Conservation (phyloP, 2,888 invertebrate species). For the Portevinia maculata region DNA sequence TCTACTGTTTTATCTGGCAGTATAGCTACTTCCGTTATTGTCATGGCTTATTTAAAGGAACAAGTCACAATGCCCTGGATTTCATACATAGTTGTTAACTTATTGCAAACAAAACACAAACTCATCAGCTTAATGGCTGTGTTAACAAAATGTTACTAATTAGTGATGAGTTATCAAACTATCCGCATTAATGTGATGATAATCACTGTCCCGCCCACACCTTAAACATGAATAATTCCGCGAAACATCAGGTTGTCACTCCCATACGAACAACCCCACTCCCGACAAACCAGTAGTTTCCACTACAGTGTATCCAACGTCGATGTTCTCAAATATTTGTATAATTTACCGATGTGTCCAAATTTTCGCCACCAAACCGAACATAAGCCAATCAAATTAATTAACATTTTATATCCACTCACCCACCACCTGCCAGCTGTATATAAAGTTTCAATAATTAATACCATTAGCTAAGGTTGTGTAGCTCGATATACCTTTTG, state of each 20-base stretch:
- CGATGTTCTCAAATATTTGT: conserved; percentile 59
- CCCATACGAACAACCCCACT: neutral
- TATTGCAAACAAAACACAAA: conserved; percentile 9
- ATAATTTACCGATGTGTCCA: conserved; percentile 35
- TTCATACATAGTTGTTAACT: neutral
- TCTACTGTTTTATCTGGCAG: no score
- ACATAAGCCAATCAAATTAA: conserved; percentile 71
- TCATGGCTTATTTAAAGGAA: no score
- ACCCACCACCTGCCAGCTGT: conserved; percentile 31
- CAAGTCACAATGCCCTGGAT: neutral
- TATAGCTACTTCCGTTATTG: no score
- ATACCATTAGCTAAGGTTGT: conserved; percentile 55
- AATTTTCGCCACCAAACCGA: conserved; percentile 60
- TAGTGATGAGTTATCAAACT: conserved; percentile 44
- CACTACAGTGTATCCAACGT: neutral
- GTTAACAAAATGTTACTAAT: conserved; percentile 69
- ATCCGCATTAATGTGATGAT: conserved; percentile 51
- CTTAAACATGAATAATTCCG: conserved; percentile 18
- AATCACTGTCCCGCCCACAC: conserved; percentile 55
- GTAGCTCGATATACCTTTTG: conserved; percentile 38
- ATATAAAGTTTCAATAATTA: neutral
- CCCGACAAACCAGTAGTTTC: conserved; percentile 23
- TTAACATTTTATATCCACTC: conserved; percentile 55
- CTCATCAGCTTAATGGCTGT: conserved; percentile 48
- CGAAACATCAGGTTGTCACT: conserved; percentile 23